A percentile compares a stretch with the other conserved stretches of the same genome.
These are phyloP conservation scores for Motacilla alba DNA, from an alignment of 2,113 vertebrate genomes.

Conservation along the genomic window DNA sequence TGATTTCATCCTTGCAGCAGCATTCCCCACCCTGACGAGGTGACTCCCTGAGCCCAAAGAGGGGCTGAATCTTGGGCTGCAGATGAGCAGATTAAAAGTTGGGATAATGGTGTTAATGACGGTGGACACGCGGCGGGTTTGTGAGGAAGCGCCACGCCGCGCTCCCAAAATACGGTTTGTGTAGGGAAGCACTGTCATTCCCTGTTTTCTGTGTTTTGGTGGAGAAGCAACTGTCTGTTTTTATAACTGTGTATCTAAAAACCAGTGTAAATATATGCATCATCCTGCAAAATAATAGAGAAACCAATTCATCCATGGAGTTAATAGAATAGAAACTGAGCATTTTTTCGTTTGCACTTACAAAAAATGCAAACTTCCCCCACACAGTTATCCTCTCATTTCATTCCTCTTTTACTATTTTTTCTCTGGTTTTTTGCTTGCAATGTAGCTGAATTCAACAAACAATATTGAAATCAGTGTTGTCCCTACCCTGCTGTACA, in stretches of 20 bases:
- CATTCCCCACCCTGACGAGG: rapidly evolving
- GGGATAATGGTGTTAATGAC: neutral
- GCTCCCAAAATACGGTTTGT: neutral
- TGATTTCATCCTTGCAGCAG: neutral
- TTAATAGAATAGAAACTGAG: neutral
- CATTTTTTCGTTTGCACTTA: neutral
- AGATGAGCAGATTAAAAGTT: neutral
- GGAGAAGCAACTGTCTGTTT: neutral
- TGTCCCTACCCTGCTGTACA: neutral
- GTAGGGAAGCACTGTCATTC: neutral
- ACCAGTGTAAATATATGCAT: neutral
- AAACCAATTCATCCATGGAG: neutral
- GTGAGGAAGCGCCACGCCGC: neutral
- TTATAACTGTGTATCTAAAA: neutral
- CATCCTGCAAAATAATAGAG: neutral
- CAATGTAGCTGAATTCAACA: neutral
- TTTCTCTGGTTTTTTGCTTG: neutral
- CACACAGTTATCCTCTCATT: neutral
- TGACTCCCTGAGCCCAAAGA: rapidly evolving
- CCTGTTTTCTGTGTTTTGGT: neutral
- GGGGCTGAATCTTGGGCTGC: neutral
- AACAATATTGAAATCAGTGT: neutral
- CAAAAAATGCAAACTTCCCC: neutral
- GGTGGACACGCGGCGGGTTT: rapidly evolving
- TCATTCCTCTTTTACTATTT: neutral